Percentiles rank a stretch among this genome's conserved stretches.
Conservation (phyloP, 2,797 vertebrate species). For the Notolepis coatsorum region DNA sequence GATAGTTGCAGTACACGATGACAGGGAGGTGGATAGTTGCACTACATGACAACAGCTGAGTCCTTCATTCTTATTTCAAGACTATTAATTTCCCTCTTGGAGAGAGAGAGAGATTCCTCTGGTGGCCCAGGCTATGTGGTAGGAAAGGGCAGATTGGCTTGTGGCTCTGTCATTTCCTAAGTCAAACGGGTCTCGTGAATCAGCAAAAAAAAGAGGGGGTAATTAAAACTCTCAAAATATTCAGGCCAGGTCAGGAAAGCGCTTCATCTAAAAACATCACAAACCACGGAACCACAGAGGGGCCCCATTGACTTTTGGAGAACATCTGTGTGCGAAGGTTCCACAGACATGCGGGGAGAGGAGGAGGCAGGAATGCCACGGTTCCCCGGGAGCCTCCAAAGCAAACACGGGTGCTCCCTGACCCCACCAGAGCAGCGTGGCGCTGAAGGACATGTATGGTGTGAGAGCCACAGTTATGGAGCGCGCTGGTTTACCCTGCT, state of each 20-base stretch:
- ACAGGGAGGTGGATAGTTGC: background rate
- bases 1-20: background rate
- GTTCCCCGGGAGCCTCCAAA: slow-evolving; percentile 60
- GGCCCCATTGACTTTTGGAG: slow-evolving; percentile 55
- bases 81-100: slow-evolving; percentile 10
- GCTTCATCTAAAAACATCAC: slow-evolving; percentile 56
- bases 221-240: slow-evolving; percentile 68
- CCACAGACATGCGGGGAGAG: slow-evolving; percentile 48
- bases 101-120: slow-evolving; percentile 39
- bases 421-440: slow-evolving; percentile 51
- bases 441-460: slow-evolving; percentile 40
- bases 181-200: slow-evolving; percentile 70
- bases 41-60: background rate
- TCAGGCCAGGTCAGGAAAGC: slow-evolving; percentile 59
- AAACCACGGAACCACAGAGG: slow-evolving; percentile 64
- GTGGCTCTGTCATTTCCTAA: slow-evolving; percentile 68
- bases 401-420: slow-evolving; percentile 59
- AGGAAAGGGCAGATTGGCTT: slow-evolving; percentile 62
- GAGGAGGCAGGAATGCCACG: slow-evolving; percentile 62
- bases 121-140: slow-evolving; percentile 35
- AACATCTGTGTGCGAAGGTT: slow-evolving; percentile 68
- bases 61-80: background rate
- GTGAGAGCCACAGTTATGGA: slow-evolving; percentile 32
- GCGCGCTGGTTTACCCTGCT: slow-evolving; percentile 3
- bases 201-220: slow-evolving; percentile 60